A percentile compares a stretch with the other conserved stretches of the same genome.
Conservation (phyloP, 2,113 vertebrate species). For the Phylloscopus trochilus region DNA sequence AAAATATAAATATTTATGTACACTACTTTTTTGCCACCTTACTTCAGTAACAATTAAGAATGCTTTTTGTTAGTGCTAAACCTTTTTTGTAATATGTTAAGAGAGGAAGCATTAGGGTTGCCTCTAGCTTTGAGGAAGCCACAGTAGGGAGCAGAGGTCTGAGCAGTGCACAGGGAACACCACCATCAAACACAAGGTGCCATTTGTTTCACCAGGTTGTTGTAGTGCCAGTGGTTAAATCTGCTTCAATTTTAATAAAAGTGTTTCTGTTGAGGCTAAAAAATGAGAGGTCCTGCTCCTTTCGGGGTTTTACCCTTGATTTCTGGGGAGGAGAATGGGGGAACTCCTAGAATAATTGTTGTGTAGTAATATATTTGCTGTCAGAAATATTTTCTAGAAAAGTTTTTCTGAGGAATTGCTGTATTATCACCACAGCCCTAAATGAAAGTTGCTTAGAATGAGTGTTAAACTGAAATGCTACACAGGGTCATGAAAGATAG, state of each 20-base stretch:
- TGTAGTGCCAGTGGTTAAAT: neutral
- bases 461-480: neutral
- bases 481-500: neutral
- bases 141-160: rapidly evolving
- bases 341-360: neutral
- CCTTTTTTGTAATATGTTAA: neutral
- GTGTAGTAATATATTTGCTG: neutral
- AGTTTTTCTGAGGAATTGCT: neutral
- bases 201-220: neutral
- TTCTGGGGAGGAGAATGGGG: neutral
- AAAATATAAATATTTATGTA: neutral
- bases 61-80: neutral
- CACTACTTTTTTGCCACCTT: neutral
- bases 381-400: neutral
- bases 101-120: neutral
- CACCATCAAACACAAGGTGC: neutral
- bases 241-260: neutral
- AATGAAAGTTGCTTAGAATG: neutral
- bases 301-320: neutral
- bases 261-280: neutral
- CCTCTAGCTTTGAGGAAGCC: neutral
- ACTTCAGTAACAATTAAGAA: neutral
- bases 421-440: neutral
- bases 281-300: neutral
- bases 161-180: neutral